A percentile compares a stretch with the other conserved stretches of the same genome.
These are phyloP conservation scores for Cyanistes caeruleus DNA, from an alignment of 2,113 vertebrate genomes.

Conservation along the genomic window DNA sequence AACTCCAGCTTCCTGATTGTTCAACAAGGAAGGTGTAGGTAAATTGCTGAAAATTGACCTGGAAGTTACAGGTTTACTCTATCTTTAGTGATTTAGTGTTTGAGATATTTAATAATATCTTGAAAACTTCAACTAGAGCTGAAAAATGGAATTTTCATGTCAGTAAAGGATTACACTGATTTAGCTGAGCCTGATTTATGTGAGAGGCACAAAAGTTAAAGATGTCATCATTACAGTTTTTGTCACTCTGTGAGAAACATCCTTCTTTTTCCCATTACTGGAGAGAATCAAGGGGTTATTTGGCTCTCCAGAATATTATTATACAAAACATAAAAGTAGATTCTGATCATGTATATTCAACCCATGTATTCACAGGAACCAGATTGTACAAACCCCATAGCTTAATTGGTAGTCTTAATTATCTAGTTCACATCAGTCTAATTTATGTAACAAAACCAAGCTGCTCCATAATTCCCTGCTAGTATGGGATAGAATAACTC, in stretches of 20 bases:
- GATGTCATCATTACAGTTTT: background rate
- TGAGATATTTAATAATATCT: background rate
- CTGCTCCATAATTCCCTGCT: background rate
- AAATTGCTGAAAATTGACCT: background rate
- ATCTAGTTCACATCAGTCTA: background rate
- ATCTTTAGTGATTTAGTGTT: background rate
- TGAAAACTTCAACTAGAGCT: background rate
- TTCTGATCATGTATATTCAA: background rate
- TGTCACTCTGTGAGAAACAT: background rate
- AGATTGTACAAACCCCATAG: background rate
- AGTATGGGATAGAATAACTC: background rate
- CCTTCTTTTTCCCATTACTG: background rate
- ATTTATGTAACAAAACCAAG: conserved; percentile 1
- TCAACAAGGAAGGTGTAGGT: background rate
- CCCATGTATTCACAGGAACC: background rate
- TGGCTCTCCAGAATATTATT: background rate
- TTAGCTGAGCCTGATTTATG: background rate
- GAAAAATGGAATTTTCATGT: background rate
- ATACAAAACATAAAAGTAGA: background rate
- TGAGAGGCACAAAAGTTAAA: background rate
- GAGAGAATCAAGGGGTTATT: background rate
- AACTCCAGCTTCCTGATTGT: background rate
- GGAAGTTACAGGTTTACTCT: background rate
- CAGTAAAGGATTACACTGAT: background rate
- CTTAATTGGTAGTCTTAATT: background rate